phyloP scores from a whole-genome alignment of 2,888 invertebrate genomes.

The Ichneumoninae sp. region DNA sequence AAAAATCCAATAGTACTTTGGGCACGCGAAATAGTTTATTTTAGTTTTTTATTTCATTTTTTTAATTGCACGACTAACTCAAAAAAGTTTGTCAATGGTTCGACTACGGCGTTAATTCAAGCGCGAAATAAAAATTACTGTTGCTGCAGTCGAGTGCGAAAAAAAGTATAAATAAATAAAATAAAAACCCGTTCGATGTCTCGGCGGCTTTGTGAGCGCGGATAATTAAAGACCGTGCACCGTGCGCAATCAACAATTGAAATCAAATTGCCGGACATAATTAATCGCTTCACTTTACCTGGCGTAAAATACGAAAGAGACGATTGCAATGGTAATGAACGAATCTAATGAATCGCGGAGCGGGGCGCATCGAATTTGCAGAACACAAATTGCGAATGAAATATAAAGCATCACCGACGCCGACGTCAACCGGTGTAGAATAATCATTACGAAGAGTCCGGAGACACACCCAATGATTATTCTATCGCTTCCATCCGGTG shows the following conservation, averaged over 20 bases:
- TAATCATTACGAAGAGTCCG: neutral
- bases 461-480: neutral
- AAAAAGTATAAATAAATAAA: too few species aligned
- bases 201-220: neutral
- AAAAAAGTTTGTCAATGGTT: neutral
- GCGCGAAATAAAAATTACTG: neutral
- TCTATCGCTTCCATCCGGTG: neutral
- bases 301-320: neutral
- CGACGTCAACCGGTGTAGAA: too few species aligned
- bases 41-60: neutral
- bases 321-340: slow-evolving; percentile 6
- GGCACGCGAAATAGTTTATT: too few species aligned
- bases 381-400: neutral
- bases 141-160: neutral
- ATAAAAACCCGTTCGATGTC: neutral
- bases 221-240: neutral
- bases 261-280: slow-evolving; percentile 4
- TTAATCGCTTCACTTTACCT: slow-evolving; percentile 8
- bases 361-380: neutral
- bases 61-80: neutral
- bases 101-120: neutral
- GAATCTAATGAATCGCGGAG: slow-evolving; percentile 13
- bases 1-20: too few species aligned
- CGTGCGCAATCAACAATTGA: neutral
- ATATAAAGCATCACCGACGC: neutral